Evolutionary conservation across 2,888 invertebrate genomes (phyloP).

Genomic region (Dinocampus coccinellae): DNA sequence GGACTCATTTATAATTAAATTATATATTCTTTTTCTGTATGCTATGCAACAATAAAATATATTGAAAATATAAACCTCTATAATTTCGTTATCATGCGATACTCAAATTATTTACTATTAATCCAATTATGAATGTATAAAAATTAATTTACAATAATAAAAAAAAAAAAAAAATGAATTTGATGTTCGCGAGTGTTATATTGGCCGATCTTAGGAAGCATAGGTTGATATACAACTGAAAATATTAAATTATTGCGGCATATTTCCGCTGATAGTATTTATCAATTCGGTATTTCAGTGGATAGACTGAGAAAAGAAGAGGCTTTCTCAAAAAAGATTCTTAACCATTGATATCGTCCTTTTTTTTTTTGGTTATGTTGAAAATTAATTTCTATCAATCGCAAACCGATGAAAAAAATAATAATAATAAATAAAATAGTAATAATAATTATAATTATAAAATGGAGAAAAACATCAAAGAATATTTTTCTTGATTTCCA

Average conservation of each 20-base stretch:
- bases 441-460: too few relatives aligned
- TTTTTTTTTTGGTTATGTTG: too few relatives aligned
- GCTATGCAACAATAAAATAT: too few relatives aligned
- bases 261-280: too few relatives aligned
- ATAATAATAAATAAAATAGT: conserved; percentile 5
- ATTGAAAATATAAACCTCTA: neutral
- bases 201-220: neutral
- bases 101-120: neutral
- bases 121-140: neutral
- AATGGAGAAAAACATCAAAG: conserved; percentile 31
- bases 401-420: neutral
- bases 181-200: neutral
- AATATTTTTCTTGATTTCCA: conserved; percentile 45
- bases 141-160: neutral
- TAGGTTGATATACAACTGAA: neutral
- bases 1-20: neutral
- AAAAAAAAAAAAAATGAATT: neutral
- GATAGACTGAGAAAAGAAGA: too few relatives aligned
- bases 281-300: too few relatives aligned
- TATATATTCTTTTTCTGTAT: neutral
- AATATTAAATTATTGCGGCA: neutral
- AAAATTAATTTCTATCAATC: too few relatives aligned
- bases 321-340: too few relatives aligned
- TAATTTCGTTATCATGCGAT: neutral
- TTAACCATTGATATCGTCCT: too few relatives aligned